Conservation (phyloP, 1,140 invertebrate genomes). For the Halictus rubicundus region DNA sequence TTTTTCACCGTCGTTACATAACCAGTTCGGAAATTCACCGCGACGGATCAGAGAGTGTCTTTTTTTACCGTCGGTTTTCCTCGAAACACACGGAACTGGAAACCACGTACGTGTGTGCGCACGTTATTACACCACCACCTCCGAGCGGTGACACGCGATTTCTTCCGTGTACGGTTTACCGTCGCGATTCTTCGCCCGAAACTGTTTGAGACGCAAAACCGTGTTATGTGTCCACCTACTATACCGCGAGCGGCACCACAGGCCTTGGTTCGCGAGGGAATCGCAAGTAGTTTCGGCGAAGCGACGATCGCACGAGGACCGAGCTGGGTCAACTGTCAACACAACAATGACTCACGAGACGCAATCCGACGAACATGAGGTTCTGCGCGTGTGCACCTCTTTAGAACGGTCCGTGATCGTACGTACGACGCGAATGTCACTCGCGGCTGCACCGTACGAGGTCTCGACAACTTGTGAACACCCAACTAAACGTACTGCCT, state of each 20-base stretch:
- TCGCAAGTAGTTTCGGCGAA: background rate
- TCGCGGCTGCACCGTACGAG: constrained; percentile 60
- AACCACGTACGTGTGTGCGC: background rate
- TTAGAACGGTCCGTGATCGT: constrained; percentile 24
- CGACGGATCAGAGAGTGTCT: background rate
- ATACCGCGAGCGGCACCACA: background rate
- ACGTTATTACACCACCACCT: background rate
- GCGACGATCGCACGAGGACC: constrained; percentile 30
- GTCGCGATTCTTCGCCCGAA: background rate
- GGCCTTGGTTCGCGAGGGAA: background rate
- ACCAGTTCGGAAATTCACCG: constrained; percentile 46
- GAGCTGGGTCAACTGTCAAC: constrained; percentile 55
- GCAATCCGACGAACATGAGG: constrained; percentile 43
- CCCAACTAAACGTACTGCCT: constrained; percentile 75
- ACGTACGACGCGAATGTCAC: constrained; percentile 23
- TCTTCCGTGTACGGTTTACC: constrained; percentile 6
- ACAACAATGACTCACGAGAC: constrained; percentile 63
- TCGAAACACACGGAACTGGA: background rate
- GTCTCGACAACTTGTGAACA: constrained; percentile 76
- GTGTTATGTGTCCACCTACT: background rate
- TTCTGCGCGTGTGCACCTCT: constrained; percentile 48
- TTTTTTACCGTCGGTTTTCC: background rate
- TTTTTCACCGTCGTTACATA: constrained; percentile 53
- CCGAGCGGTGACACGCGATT: constrained; percentile 5
- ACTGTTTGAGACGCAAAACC: constrained; percentile 8